Evolutionary conservation across 2,888 invertebrate species (phyloP).

Genomic region (Dermolepida albohirtum): DNA sequence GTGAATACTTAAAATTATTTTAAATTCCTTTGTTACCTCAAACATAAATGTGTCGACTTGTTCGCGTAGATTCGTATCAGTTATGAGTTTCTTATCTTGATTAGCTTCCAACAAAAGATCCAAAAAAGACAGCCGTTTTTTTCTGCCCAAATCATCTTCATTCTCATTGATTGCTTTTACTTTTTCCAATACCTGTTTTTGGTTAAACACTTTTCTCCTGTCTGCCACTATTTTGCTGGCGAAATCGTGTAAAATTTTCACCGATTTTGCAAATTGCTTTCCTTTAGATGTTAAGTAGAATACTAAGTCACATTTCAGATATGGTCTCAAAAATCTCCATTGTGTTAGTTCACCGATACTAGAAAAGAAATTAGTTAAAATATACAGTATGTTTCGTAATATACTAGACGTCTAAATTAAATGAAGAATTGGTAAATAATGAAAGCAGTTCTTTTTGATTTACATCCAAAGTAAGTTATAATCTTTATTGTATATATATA

Average conservation of each 20-base stretch:
- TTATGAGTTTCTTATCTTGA: not conserved
- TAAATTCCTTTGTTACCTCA: not conserved
- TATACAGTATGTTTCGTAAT: too few relatives aligned
- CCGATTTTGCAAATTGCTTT: not conserved
- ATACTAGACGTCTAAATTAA: too few relatives aligned
- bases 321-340: conserved; percentile 39
- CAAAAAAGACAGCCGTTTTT: not conserved
- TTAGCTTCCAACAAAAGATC: conserved; percentile 1
- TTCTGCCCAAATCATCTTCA: not conserved
- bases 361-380: conserved; percentile 22
- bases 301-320: conserved; percentile 3
- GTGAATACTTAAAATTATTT: not conserved
- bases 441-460: not conserved
- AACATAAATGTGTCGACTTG: conserved; percentile 18
- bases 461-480: too few relatives aligned
- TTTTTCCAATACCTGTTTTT: not conserved
- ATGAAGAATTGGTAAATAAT: too few relatives aligned
- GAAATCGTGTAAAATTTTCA: conserved; percentile 13
- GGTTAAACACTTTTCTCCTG: not conserved
- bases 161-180: not conserved
- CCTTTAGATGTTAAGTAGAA: conserved; percentile 13
- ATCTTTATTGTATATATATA: too few relatives aligned
- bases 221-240: conserved; percentile 5
- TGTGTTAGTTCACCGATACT: conserved; percentile 46
- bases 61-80: not conserved